Percentiles rank a stretch among this genome's conserved stretches.
Conservation (phyloP, 2,113 vertebrate species). For the Gymnarchus niloticus region DNA sequence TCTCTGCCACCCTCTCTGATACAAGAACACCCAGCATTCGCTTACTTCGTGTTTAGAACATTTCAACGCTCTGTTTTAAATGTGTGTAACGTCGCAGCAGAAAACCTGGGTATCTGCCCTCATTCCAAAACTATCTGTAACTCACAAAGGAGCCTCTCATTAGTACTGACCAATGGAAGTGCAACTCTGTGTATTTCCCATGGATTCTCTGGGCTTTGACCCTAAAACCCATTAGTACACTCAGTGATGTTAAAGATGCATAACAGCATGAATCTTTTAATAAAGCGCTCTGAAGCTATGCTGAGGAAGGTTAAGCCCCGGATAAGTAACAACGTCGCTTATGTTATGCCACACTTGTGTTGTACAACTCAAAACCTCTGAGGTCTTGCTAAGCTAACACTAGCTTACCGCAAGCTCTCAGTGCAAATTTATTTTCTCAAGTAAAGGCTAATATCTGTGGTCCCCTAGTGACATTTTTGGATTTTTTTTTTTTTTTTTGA, state of each 20-base stretch:
- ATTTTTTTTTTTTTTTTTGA: not conserved
- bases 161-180: not conserved
- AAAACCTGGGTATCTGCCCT: not conserved
- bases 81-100: not conserved
- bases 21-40: not conserved
- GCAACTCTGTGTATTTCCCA: not conserved
- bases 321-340: not conserved
- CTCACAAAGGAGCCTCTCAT: not conserved
- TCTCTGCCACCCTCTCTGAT: not conserved
- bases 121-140: not conserved
- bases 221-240: conserved; percentile 16
- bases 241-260: conserved; percentile 17
- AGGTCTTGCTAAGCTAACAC: conserved; percentile 7
- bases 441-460: not conserved
- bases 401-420: not conserved
- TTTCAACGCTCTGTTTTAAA: not conserved
- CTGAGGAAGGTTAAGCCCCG: not conserved
- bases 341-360: not conserved
- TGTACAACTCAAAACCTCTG: not conserved
- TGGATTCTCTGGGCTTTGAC: not conserved
- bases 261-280: conserved; percentile 8
- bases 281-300: not conserved
- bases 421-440: conserved; percentile 1
- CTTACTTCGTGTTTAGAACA: not conserved
- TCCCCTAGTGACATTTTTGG: not conserved